Conservation (phyloP, 1,140 invertebrate genomes). For the Anadara kagoshimensis region DNA sequence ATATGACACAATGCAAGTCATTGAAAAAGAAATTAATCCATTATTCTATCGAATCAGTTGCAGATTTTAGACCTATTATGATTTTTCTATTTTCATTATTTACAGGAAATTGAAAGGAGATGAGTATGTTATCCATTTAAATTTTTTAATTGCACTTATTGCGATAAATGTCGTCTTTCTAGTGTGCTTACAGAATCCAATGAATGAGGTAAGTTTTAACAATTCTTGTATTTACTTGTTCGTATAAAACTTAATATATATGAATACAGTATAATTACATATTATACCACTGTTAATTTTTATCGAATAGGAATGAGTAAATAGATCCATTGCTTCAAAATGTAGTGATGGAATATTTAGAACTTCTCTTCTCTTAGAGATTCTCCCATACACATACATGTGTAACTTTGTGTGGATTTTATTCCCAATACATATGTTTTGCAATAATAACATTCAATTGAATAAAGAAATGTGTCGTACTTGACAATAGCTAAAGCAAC, state of each 20-base stretch:
- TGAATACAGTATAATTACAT: background rate
- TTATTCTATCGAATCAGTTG: background rate
- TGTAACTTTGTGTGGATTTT: too few relatives aligned
- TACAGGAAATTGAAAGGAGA: constrained; percentile 37
- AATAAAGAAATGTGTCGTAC: too few relatives aligned
- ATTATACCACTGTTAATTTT: background rate
- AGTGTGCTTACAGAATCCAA: constrained; percentile 19
- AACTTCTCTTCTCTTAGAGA: background rate
- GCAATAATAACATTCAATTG: too few relatives aligned
- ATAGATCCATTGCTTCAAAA: background rate
- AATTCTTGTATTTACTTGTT: background rate
- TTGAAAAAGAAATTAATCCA: background rate
- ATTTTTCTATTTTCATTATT: background rate
- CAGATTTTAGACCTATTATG: too few relatives aligned
- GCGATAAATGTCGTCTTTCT: constrained; percentile 23
- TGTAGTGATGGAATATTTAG: background rate
- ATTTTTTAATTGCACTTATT: constrained; percentile 16
- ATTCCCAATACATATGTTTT: too few relatives aligned
- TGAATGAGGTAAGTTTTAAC: constrained; percentile 17
- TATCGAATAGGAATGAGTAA: background rate
- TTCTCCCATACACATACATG: background rate
- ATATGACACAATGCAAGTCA: too few relatives aligned
- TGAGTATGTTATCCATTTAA: constrained; percentile 30
- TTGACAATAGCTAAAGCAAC: too few relatives aligned
- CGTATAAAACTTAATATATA: background rate